Evolutionary conservation across 2,888 invertebrate genomes (phyloP).

Genomic region (Timandra comae): DNA sequence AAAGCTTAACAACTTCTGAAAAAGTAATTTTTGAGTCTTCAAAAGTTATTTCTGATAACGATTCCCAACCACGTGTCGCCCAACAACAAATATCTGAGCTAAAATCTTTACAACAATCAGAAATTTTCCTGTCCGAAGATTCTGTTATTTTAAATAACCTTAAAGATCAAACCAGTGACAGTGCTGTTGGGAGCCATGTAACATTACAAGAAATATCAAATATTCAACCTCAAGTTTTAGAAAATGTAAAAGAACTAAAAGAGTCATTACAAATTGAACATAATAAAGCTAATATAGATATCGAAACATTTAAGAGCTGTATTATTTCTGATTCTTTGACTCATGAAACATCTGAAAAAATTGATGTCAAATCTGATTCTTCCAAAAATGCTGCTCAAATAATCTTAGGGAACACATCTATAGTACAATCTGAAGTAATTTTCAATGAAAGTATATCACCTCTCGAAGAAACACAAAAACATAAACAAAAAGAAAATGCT

Average conservation of each 20-base stretch:
- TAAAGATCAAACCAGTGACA: conserved; percentile 27
- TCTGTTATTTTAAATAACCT: conserved; percentile 24
- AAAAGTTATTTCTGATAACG: conserved; percentile 20
- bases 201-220: conserved; percentile 38
- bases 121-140: conserved; percentile 37
- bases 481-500: conserved; percentile 33
- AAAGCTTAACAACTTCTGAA: conserved; percentile 46
- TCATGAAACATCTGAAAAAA: conserved; percentile 61
- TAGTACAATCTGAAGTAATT: conserved; percentile 48
- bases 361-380: conserved; percentile 46
- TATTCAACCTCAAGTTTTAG: conserved; percentile 36
- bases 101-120: conserved; percentile 42
- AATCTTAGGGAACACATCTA: conserved; percentile 39
- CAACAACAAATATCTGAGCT: conserved; percentile 34
- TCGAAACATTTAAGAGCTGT: conserved; percentile 45
- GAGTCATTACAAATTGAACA: conserved; percentile 24
- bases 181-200: conserved; percentile 37
- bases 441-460: conserved; percentile 36
- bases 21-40: conserved; percentile 34
- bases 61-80: conserved; percentile 21
- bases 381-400: conserved; percentile 52
- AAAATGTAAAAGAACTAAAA: conserved; percentile 35
- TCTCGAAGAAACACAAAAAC: conserved; percentile 20
- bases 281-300: conserved; percentile 34
- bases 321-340: conserved; percentile 40